Base-by-base conservation (phyloP, 2,113 vertebrate genomes). In the Toxotes jaculatrix region DNA sequence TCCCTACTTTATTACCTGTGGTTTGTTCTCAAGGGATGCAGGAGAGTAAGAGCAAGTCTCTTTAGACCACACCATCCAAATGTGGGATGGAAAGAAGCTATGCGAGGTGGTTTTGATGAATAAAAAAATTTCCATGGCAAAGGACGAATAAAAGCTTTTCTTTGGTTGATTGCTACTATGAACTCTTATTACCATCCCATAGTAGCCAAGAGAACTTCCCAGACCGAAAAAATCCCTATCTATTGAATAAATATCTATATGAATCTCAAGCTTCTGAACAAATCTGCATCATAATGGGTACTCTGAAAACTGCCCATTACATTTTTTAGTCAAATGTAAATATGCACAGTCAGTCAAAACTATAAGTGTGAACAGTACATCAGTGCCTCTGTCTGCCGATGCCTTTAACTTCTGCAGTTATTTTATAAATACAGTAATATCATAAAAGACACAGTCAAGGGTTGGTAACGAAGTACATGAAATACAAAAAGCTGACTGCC, bases 21-120 rank as follows among this genome's bases (percentile, higher is more conserved):
- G 88, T 85, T 87, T 89, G 47, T 76, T 68, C 80, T 82, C 43
- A 56, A 71, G 55, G 81, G 78, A 60, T 66, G 73, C 65, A 70
- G 27, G 38, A 76, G 59, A 62, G 56, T 77, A 66, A 42, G 31
- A 81, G 55, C 19, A 47, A 66, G 63, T 84, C 63, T 73, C 34
- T 80, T 86, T 12, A 80, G 63, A 80, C 86, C 83, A 77, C 63
- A 75, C 36, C 61, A 78, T 80, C 43, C n/a, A 79, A 40, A 79
- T 77, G 64, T 61, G 77, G 59, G 51, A 70, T 77, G 61, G 77
- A 84, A 84, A 78, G 19, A 74, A 80, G 31, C 38, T 63, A 72
- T 70, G 59, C 60, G 11, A 36, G 38, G 38, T 38, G 62, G 75
- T 61, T 68, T 68, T 32, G 34, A 86, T 43, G 43, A 79, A 79